These are phyloP conservation scores for Bucorvus abyssinicus DNA, from an alignment of 2,797 vertebrate species.

Conservation along the genomic window DNA sequence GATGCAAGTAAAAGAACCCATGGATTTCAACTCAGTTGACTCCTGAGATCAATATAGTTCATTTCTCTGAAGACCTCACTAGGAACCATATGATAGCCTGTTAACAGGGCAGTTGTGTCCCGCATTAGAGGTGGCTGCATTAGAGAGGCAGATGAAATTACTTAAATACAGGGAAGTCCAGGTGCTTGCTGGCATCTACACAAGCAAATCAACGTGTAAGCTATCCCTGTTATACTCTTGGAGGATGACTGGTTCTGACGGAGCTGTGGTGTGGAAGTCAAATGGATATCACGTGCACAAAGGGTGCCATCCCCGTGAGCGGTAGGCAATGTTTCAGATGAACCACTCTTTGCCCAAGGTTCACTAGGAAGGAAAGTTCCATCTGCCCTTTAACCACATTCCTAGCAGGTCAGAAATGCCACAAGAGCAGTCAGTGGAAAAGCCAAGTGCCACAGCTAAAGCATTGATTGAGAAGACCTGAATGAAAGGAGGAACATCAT, in stretches of 20 bases:
- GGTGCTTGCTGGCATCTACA: background rate
- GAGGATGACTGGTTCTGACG: background rate
- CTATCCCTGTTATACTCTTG: background rate
- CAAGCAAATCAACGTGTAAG: background rate
- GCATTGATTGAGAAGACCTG: background rate
- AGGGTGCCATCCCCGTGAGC: background rate
- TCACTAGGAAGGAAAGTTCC: background rate
- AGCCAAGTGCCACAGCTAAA: background rate
- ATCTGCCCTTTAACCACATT: slow-evolving; percentile 51
- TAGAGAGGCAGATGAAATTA: background rate
- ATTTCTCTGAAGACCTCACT: background rate
- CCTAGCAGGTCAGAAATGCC: slow-evolving; percentile 31
- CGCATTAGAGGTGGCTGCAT: background rate
- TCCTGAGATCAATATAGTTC: background rate
- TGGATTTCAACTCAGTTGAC: background rate
- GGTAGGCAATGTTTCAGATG: background rate
- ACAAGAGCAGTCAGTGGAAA: slow-evolving; percentile 38
- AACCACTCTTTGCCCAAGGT: slow-evolving; percentile 12
- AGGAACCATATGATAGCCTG: background rate
- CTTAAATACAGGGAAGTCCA: background rate
- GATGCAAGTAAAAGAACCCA: background rate
- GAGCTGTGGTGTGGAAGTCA: background rate
- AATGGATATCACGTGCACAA: background rate
- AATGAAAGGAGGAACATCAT: background rate
- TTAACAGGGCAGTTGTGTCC: background rate